Evolutionary conservation across 2,113 vertebrate species (phyloP).

Genomic region (Odocoileus virginianus): DNA sequence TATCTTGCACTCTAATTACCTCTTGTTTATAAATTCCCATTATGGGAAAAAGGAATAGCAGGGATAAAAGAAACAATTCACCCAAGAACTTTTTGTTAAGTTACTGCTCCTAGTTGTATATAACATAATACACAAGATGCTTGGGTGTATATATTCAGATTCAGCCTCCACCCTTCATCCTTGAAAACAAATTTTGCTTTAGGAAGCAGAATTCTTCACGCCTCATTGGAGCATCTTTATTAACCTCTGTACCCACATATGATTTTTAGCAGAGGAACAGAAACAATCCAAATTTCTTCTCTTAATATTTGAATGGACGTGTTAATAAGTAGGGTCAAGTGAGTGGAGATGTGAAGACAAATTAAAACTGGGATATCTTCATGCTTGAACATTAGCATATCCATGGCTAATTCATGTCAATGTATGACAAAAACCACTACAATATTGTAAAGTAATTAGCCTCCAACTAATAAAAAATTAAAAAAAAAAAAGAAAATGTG

Average conservation of each 20-base stretch:
- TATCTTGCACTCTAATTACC: neutral
- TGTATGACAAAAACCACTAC: too few species aligned
- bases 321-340: neutral
- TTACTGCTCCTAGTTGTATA: neutral
- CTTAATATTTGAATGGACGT: neutral
- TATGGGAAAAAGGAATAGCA: neutral
- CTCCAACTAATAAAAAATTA: too few species aligned
- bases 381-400: neutral
- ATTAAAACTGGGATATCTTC: neutral
- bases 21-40: neutral
- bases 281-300: neutral
- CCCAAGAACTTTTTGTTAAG: neutral
- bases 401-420: too few species aligned
- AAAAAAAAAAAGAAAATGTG: neutral
- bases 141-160: neutral
- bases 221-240: neutral
- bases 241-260: neutral
- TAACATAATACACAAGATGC: neutral
- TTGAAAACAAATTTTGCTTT: neutral
- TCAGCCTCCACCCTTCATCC: neutral
- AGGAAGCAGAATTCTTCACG: neutral
- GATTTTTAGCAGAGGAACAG: conserved; percentile 10
- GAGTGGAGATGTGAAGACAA: neutral
- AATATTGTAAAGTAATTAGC: too few species aligned
- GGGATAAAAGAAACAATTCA: neutral